Conservation (phyloP, 2,888 invertebrate species). For the Rhopalosiphum nymphaeae region DNA sequence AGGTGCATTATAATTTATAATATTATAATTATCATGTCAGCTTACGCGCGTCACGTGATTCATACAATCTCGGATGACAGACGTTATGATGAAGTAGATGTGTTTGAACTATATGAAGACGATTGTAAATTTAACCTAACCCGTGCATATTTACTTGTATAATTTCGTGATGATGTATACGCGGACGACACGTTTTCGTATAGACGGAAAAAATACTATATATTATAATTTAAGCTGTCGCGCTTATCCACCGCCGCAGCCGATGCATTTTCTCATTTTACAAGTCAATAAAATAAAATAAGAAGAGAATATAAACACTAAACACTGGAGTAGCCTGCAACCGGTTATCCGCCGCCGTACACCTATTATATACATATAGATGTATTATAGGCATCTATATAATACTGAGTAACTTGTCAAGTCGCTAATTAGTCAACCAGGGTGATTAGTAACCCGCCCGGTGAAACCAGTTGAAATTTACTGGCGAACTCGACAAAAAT, state of each 20-base stretch:
- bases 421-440: slow-evolving; percentile 63
- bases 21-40: slow-evolving; percentile 1
- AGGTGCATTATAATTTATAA: slow-evolving; percentile 8
- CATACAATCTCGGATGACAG: neutral
- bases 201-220: neutral
- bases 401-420: slow-evolving; percentile 57
- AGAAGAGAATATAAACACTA: neutral
- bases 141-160: too few relatives aligned
- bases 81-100: neutral
- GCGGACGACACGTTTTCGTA: slow-evolving; percentile 39
- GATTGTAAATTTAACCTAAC: neutral
- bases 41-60: neutral
- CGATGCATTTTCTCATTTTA: slow-evolving; percentile 59
- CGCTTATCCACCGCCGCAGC: slow-evolving; percentile 26
- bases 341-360: slow-evolving; percentile 43
- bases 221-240: neutral
- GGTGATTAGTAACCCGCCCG: slow-evolving; percentile 50
- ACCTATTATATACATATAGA: neutral
- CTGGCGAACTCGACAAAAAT: slow-evolving; percentile 22
- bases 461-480: slow-evolving; percentile 57
- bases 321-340: neutral
- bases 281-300: slow-evolving; percentile 57
- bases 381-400: neutral
- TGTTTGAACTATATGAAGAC: neutral
- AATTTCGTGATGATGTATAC: neutral